Base-by-base conservation (phyloP, 2,888 invertebrate species). In the Brachypalpus laphriformis region DNA sequence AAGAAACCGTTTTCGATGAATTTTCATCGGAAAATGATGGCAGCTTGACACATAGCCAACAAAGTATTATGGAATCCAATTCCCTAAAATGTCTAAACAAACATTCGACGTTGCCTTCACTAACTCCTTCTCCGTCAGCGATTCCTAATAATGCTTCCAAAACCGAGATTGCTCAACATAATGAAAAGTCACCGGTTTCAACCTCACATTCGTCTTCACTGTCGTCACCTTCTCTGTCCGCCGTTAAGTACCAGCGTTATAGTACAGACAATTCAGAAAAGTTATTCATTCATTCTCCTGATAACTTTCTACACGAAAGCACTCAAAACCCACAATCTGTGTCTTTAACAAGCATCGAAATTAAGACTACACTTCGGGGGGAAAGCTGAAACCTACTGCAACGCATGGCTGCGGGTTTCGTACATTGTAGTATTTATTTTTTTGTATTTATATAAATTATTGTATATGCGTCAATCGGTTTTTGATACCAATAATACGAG, bases 321-420 rank as follows among this genome's bases (percentile, higher is more conserved):
- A 6, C 34, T 11, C 6, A 14, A 25, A 28, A 42, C 8, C 22
- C 42, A 20, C 71, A 72, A 54, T n/a, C 28, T 8, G 28, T 20
- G 14, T n/a, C 63, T 6, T 45, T 63, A 37, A 28, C 68, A 28
- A 61, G 16, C 59, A 66, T 66, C 61, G 74, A 83, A 61, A 56
- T 63, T 42, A 70, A 80, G 8, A 49, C 56, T 42, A 59, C 70
- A n/a, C 31, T 75, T 20, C 22, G 37, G 2, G 81, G 28, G 66
- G 85, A 85, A 14, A 85, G 85, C 81, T 85, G 85, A 85, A 71
- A 76, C 28, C 83, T 65, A 54, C 65, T 85, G 40, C 56, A 63
- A 66, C 65, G 81, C 82, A 45, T 71, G 7, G 16, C 47, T 68
- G 65, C 75, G 65, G 61, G 20, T 80, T 63, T 72, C 45, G 18